Evolutionary conservation across 2,888 invertebrate genomes (phyloP).

Genomic region (Caenorhabditis becei): DNA sequence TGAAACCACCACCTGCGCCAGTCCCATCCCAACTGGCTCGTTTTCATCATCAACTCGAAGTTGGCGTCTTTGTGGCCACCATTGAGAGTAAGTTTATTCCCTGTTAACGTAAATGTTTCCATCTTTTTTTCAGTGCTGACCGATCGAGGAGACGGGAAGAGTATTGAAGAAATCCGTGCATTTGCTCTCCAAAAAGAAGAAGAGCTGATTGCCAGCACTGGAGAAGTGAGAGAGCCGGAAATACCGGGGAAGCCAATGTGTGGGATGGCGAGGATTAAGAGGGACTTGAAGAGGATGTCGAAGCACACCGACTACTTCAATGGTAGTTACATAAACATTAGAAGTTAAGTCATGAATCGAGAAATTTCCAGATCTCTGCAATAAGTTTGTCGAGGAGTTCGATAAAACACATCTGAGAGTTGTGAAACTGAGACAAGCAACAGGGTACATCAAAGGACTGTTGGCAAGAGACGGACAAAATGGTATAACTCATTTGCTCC

Average conservation of each 20-base stretch:
- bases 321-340: conserved; percentile 20
- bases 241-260: background rate
- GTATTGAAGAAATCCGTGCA: background rate
- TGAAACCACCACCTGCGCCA: background rate
- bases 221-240: conserved; percentile 2
- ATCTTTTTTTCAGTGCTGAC: conserved; percentile 28
- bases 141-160: background rate
- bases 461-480: conserved; percentile 7
- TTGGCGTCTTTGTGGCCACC: conserved; percentile 32
- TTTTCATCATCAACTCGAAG: conserved; percentile 10
- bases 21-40: conserved; percentile 16
- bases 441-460: conserved; percentile 38
- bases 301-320: conserved; percentile 10
- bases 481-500: background rate
- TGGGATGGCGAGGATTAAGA: conserved; percentile 13
- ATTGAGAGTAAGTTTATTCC: conserved; percentile 23
- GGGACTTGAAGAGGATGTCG: conserved; percentile 29
- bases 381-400: conserved; percentile 37
- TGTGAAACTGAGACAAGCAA: conserved; percentile 20
- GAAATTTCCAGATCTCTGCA: conserved; percentile 18
- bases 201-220: conserved; percentile 7
- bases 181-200: background rate
- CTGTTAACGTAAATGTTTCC: background rate
- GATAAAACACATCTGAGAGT: conserved; percentile 13
- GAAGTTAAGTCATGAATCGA: background rate